Evolutionary conservation across 2,888 invertebrate genomes (phyloP), one percentile per base, ranked within the genome.

Genomic region (Hypsopygia costalis): DNA sequence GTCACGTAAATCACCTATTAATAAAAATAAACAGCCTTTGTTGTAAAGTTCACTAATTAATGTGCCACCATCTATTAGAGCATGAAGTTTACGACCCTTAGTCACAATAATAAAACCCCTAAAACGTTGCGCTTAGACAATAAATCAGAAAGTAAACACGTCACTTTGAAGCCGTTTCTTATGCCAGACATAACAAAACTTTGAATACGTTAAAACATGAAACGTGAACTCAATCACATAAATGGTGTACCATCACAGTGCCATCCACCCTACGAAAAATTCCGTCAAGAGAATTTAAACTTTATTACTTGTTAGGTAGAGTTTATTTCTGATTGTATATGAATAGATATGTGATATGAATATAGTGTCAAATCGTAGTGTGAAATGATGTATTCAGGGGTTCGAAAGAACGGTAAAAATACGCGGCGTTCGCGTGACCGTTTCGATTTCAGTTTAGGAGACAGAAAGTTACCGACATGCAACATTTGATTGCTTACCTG

Each of bases 351-450:
- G 53, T 58, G 61, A 47, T 53, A 62, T 60, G 59, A 70, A 69
- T 69, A 59, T 69, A 70, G 83, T 77, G 80, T 81, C 71, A 69
- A 72, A 75, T 71, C 54, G 69, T 75, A 76, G 85, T 85, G 85
- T 83, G 74, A 82, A 81, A 81, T 80, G 81, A 80, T 80, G 79
- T 80, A 81, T 75, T 67, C 67, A 49, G 52, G 63, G 35, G 71
- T 76, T 61, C 55, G 45, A 55, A 57, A 51, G 51, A 59, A 59
- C 58, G 58, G 56, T 58, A 44, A 63, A 62, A 62, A 62, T 63
- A 69, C 55, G 62, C 43, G 53, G 44, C 31, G 62, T 34, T 85
- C 62, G 86, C 86, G 85, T 83, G 85, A 57, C 58, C 56, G 52
- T 41, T 62, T 66, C 77, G 68, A 80, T 80, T 80, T 60, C 69